These are phyloP conservation scores for Incurvaria masculella DNA, from an alignment of 2,888 invertebrate genomes.

Conservation along the genomic window DNA sequence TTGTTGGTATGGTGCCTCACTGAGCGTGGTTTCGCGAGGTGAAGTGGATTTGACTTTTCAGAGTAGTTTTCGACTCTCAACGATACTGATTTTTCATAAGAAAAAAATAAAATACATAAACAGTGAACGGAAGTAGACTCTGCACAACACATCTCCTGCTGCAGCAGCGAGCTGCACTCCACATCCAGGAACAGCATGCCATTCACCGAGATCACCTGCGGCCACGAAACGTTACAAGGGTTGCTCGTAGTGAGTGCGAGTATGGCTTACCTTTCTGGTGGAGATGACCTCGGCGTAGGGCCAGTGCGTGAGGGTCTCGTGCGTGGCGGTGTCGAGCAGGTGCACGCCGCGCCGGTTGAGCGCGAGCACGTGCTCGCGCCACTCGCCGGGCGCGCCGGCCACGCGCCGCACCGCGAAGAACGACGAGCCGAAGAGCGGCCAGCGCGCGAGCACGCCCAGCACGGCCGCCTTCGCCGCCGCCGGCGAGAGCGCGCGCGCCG, in stretches of 20 bases:
- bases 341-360: constrained; percentile 92
- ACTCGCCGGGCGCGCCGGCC: constrained; percentile 63
- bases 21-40: too few species aligned
- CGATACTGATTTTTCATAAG: too few species aligned
- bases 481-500: constrained; percentile 69
- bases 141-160: too few species aligned
- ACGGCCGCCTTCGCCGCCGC: constrained; percentile 81
- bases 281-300: constrained; percentile 95
- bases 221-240: background rate
- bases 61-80: too few species aligned
- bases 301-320: constrained; percentile 91
- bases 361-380: constrained; percentile 88
- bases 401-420: constrained; percentile 95
- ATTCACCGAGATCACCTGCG: constrained; percentile 81
- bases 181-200: constrained; percentile 90
- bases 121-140: too few species aligned
- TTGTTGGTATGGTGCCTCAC: too few species aligned
- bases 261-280: constrained; percentile 88
- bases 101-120: too few species aligned
- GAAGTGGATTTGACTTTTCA: too few species aligned
- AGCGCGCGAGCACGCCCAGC: constrained; percentile 83
- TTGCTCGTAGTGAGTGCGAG: background rate
- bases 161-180: constrained; percentile 95
- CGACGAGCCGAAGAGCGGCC: constrained; percentile 96
- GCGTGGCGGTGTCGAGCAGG: constrained; percentile 88